A percentile compares a stretch with the other conserved stretches of the same genome.
Conservation (phyloP, 2,113 vertebrate species). For the Catharus minimus region DNA sequence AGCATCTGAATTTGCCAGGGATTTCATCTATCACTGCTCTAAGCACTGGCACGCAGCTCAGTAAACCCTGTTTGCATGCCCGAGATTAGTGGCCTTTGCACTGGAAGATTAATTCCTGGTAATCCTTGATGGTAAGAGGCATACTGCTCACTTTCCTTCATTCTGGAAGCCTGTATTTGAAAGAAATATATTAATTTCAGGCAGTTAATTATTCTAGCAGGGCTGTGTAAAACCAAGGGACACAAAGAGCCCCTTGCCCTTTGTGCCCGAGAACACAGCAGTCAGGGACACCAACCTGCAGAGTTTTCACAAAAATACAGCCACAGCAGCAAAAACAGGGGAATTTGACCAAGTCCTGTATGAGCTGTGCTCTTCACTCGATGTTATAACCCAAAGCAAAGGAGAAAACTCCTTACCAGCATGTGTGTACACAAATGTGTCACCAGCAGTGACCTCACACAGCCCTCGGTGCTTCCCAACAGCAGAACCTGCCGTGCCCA, state of each 20-base stretch:
- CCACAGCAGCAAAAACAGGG: neutral
- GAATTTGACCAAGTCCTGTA: no score
- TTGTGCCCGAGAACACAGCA: accelerated
- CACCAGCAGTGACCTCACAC: accelerated
- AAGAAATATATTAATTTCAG: slow-evolving; percentile 32
- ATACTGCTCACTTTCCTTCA: neutral
- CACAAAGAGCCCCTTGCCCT: neutral
- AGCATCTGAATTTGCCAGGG: slow-evolving; percentile 63
- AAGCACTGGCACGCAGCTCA: slow-evolving; percentile 54
- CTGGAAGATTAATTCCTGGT: slow-evolving; percentile 8
- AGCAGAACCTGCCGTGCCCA: accelerated
- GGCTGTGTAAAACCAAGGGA: neutral
- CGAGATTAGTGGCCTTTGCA: slow-evolving; percentile 54
- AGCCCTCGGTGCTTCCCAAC: accelerated
- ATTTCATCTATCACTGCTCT: slow-evolving; percentile 66
- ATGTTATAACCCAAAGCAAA: neutral
- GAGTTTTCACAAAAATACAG: neutral
- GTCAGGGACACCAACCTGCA: neutral
- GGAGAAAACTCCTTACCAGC: neutral
- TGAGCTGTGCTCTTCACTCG: neutral
- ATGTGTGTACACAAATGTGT: accelerated
- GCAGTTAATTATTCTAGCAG: slow-evolving; percentile 29
- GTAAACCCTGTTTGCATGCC: slow-evolving; percentile 60
- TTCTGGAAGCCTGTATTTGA: slow-evolving; percentile 10
- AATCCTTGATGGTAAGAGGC: slow-evolving; percentile 4